phyloP scores from a whole-genome alignment of 2,888 invertebrate genomes.

The Lycaena phlaeas region DNA sequence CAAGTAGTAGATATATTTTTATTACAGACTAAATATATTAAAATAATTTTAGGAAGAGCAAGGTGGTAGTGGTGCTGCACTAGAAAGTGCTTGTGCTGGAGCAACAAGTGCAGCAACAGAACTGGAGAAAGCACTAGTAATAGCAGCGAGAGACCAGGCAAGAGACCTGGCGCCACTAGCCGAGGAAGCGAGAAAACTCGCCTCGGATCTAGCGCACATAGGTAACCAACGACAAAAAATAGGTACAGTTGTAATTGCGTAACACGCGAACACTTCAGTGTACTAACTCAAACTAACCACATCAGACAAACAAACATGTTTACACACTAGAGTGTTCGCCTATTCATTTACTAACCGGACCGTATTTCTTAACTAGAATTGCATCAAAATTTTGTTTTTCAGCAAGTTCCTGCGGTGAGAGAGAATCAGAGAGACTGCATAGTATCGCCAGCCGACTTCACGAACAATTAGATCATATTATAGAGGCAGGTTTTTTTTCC shows the following conservation, averaged over 20 bases:
- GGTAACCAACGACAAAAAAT: conserved; percentile 56
- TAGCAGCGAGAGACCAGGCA: conserved; percentile 69
- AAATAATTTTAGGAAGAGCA: conserved; percentile 47
- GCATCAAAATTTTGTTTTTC: conserved; percentile 24
- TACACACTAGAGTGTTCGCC: conserved; percentile 28
- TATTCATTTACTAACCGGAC: conserved; percentile 14
- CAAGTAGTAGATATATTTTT: too few relatives aligned
- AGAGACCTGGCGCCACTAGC: conserved; percentile 58
- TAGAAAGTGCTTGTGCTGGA: conserved; percentile 73
- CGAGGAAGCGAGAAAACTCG: conserved; percentile 57
- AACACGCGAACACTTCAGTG: conserved; percentile 32
- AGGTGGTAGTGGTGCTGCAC: conserved; percentile 53
- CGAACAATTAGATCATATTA: conserved; percentile 98
- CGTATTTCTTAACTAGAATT: conserved; percentile 12
- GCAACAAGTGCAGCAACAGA: conserved; percentile 89
- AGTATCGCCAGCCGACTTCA: conserved; percentile 95
- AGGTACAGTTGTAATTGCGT: conserved; percentile 39
- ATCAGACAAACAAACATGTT: not conserved
- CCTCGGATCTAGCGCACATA: conserved; percentile 64
- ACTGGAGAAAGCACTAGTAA: conserved; percentile 83
- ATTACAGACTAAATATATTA: too few relatives aligned
- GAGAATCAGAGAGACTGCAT: conserved; percentile 88
- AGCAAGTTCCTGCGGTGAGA: conserved; percentile 76
- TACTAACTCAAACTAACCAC: conserved; percentile 4
- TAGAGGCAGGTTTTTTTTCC: conserved; percentile 80